Evolutionary conservation across 2,113 vertebrate species (phyloP).

Genomic region (Meriones unguiculatus): DNA sequence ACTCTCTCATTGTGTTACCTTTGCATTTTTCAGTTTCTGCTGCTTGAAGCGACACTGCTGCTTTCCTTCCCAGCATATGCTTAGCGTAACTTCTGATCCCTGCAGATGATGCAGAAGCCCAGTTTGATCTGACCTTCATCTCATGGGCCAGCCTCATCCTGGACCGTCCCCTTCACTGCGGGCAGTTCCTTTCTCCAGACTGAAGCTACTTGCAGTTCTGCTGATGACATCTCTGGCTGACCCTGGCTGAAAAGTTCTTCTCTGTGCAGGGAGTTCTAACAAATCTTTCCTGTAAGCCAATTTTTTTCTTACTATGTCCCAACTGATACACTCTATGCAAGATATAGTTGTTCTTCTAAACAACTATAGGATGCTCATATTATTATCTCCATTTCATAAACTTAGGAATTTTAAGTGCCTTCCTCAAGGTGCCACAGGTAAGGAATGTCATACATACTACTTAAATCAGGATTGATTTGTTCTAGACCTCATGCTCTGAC

Average conservation of each 20-base stretch:
- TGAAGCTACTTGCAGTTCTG: background rate
- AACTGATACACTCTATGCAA: background rate
- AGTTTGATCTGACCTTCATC: background rate
- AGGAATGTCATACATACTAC: background rate
- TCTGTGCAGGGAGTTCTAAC: background rate
- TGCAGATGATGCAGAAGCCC: background rate
- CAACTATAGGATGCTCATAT: background rate
- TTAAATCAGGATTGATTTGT: background rate
- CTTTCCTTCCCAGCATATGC: background rate
- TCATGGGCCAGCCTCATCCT: background rate
- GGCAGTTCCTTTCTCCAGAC: background rate
- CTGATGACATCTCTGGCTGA: background rate
- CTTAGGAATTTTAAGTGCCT: slow-evolving; percentile 17
- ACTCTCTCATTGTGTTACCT: slow-evolving; percentile 12
- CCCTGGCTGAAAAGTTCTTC: background rate
- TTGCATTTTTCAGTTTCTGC: background rate
- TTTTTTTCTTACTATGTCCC: background rate
- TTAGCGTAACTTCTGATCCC: background rate
- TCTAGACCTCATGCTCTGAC: background rate
- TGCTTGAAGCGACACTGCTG: background rate
- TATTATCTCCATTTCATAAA: background rate
- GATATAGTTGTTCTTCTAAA: slow-evolving; percentile 7
- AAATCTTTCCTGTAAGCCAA: background rate
- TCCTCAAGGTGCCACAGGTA: background rate
- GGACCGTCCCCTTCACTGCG: background rate